A percentile compares a stretch with the other conserved stretches of the same genome.
Conservation (phyloP, 2,113 vertebrate genomes). For the Toxostoma redivivum region DNA sequence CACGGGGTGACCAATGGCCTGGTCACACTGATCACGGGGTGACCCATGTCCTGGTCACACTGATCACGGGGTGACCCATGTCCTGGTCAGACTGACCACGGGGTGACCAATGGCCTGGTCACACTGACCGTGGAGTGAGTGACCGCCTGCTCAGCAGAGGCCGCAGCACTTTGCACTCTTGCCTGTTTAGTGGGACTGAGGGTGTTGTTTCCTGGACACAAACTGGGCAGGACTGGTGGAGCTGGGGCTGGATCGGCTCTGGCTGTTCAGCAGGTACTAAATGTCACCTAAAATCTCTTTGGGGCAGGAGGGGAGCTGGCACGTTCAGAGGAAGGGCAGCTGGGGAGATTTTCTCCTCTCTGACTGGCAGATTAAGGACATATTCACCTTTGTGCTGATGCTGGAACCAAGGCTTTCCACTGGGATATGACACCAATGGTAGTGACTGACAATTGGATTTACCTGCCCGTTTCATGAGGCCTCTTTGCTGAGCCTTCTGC, state of each 20-base stretch:
- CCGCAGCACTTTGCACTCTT: neutral
- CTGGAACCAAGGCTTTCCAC: neutral
- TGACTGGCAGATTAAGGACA: neutral
- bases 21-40: too few relatives aligned
- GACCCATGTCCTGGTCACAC: too few relatives aligned
- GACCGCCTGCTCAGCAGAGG: neutral
- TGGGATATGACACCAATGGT: neutral
- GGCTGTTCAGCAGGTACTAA: fast-evolving
- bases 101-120: too few relatives aligned
- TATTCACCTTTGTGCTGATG: neutral
- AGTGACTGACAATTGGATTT: neutral
- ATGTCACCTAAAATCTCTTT: neutral
- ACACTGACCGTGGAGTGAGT: too few relatives aligned
- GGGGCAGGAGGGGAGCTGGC: neutral
- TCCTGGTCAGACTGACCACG: too few relatives aligned
- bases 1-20: too few relatives aligned
- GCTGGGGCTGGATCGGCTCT: neutral
- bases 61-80: too few relatives aligned
- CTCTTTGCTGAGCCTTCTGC: neutral
- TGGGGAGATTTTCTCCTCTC: neutral
- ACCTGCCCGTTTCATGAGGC: neutral
- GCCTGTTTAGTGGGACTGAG: neutral
- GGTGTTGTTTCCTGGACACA: neutral
- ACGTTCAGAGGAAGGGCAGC: neutral
- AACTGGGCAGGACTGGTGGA: neutral